A percentile compares a stretch with the other conserved stretches of the same genome.
These are phyloP conservation scores for Gallinago solitaria DNA, from an alignment of 2,797 vertebrate species.

Conservation along the genomic window DNA sequence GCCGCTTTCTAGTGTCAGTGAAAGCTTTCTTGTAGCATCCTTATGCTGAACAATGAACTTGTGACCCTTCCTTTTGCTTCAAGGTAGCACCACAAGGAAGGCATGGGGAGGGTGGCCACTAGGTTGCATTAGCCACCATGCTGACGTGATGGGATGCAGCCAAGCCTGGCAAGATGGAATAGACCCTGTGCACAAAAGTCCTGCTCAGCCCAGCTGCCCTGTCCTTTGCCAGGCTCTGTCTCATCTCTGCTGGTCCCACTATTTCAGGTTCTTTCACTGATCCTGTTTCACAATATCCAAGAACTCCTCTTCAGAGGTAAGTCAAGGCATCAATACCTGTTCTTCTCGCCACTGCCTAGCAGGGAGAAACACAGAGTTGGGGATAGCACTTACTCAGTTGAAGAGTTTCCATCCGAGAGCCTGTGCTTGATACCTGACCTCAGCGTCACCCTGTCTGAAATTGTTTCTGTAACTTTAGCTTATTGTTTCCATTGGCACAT, in stretches of 20 bases:
- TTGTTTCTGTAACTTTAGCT: not conserved
- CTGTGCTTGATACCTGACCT: not conserved
- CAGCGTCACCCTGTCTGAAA: not conserved
- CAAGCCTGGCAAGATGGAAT: not conserved
- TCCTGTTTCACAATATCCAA: not conserved
- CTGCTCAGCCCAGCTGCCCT: not conserved
- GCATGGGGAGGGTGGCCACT: rapidly evolving
- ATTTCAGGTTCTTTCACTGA: not conserved
- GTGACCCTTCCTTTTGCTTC: not conserved
- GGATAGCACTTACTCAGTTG: not conserved
- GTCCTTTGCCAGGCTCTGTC: not conserved
- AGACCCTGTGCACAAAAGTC: rapidly evolving
- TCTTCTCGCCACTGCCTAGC: not conserved
- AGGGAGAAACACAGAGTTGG: not conserved
- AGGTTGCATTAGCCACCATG: not conserved
- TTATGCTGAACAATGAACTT: not conserved
- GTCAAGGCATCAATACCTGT: not conserved
- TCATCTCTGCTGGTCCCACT: not conserved
- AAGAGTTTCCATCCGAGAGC: not conserved
- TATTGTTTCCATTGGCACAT: not conserved
- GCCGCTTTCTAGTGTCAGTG: not conserved
- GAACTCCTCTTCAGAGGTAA: not conserved
- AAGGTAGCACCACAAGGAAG: not conserved
- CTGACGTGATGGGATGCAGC: not conserved
- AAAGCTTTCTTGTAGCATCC: not conserved